These are phyloP conservation scores for Epsilonema sp. DNA, from an alignment of 2,888 invertebrate species.

Conservation along the genomic window DNA sequence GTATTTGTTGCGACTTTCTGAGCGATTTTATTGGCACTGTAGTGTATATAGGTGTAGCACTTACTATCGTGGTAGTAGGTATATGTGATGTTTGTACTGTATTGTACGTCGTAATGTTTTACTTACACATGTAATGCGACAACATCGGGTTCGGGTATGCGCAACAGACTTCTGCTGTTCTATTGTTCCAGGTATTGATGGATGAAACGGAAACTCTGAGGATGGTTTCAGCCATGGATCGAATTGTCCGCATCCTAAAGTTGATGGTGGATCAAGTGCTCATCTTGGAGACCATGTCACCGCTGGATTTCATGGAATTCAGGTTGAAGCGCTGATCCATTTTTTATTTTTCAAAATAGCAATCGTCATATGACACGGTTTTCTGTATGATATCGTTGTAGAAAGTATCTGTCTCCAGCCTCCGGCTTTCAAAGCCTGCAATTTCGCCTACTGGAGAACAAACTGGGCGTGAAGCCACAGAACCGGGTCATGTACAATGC, in stretches of 20 bases:
- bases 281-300: conserved; percentile 96
- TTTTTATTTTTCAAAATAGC: background rate
- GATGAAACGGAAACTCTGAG: conserved; percentile 80
- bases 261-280: conserved; percentile 88
- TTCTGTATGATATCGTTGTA: no score
- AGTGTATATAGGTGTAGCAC: no score
- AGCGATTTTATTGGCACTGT: conserved; percentile 3
- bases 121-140: no score
- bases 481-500: conserved; percentile 80
- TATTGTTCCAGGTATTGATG: no score
- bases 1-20: conserved; percentile 31
- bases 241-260: conserved; percentile 71
- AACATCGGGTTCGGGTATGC: no score
- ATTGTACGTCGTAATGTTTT: background rate
- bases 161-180: no score
- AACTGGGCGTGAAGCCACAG: conserved; percentile 50
- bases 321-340: conserved; percentile 23
- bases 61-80: no score
- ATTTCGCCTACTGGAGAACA: conserved; percentile 86
- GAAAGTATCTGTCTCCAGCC: conserved; percentile 72
- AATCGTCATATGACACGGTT: no score
- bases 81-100: no score
- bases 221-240: conserved; percentile 68
- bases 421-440: conserved; percentile 92
- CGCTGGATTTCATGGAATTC: conserved; percentile 94